Conservation (phyloP, 2,888 invertebrate genomes). For the Diarsia rubi region DNA sequence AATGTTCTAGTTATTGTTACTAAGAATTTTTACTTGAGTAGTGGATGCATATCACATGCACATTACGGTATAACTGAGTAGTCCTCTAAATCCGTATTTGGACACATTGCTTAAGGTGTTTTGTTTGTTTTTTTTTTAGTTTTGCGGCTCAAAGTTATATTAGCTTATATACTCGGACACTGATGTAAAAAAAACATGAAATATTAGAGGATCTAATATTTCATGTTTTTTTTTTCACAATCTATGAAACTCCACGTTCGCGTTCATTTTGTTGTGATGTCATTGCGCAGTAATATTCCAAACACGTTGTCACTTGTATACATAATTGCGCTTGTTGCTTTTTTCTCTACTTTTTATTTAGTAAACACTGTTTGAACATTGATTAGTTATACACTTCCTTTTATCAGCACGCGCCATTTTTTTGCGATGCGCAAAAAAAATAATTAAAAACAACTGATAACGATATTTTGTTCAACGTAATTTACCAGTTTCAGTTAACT, state of each 20-base stretch:
- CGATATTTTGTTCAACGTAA: background rate
- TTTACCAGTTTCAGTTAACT: background rate
- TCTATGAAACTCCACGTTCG: background rate
- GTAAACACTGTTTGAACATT: slow-evolving; percentile 56
- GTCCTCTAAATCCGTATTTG: background rate
- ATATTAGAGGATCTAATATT: too few relatives aligned
- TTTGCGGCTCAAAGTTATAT: background rate
- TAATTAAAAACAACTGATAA: background rate
- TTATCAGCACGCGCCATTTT: slow-evolving; percentile 43
- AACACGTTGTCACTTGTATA: slow-evolving; percentile 57
- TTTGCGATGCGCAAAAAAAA: slow-evolving; percentile 25
- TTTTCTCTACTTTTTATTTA: slow-evolving; percentile 59
- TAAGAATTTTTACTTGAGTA: background rate
- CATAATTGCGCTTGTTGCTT: slow-evolving; percentile 54
- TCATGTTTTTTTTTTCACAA: slow-evolving; percentile 11
- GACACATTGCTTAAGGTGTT: background rate
- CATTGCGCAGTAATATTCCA: slow-evolving; percentile 42
- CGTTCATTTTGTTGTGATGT: slow-evolving; percentile 15
- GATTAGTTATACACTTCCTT: slow-evolving; percentile 60
- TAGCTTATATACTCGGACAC: background rate
- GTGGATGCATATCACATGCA: too few relatives aligned
- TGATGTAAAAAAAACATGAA: too few relatives aligned
- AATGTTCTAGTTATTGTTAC: background rate
- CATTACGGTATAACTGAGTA: background rate
- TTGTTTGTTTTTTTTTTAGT: background rate